Conservation (phyloP, 2,797 vertebrate genomes). For the Spinibarbus caldwelli region DNA sequence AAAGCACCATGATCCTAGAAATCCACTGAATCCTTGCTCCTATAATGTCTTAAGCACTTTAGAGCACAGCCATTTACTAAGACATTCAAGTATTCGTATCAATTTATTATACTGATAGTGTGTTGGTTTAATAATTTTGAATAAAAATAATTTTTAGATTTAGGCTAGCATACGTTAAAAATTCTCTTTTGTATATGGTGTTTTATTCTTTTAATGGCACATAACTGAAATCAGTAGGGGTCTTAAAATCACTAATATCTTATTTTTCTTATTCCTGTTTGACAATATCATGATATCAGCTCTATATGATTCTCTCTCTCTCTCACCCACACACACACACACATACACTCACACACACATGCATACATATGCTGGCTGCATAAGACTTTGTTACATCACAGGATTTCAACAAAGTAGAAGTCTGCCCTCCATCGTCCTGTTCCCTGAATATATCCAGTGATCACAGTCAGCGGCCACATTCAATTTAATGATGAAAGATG, state of each 20-base stretch:
- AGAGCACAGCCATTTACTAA: conserved; percentile 27
- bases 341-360: conserved; percentile 5
- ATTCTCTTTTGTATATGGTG: background rate
- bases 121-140: conserved; percentile 44
- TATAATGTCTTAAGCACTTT: conserved; percentile 47
- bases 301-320: background rate
- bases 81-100: conserved; percentile 41
- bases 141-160: background rate
- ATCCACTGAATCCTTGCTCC: conserved; percentile 30
- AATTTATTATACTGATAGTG: conserved; percentile 44
- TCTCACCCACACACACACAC: background rate
- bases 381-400: conserved; percentile 32
- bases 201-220: background rate
- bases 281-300: background rate
- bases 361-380: conserved; percentile 18
- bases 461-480: conserved; percentile 17
- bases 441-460: background rate
- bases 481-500: background rate
- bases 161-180: too few species aligned
- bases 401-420: conserved; percentile 14
- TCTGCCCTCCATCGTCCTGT: conserved; percentile 37
- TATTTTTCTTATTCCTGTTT: background rate
- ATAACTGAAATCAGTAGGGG: background rate
- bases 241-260: background rate
- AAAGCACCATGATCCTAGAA: conserved; percentile 34